Evolutionary conservation across 2,888 invertebrate genomes (phyloP), one percentile per base, ranked within the genome.

Genomic region (Caenorhabditis becei): DNA sequence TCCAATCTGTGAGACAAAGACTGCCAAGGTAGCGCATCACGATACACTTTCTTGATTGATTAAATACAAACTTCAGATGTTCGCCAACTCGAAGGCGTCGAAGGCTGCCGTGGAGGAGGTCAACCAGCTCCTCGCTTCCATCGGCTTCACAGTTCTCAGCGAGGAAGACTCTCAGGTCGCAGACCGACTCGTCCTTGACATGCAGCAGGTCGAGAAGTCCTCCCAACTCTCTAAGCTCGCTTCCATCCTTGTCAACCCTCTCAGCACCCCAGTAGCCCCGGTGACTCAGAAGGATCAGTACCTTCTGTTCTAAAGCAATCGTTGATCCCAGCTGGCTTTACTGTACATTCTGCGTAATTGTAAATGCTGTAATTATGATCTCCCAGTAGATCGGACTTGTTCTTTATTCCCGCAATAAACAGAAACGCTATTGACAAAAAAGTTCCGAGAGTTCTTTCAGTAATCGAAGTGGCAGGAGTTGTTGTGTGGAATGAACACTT

Each of bases 91-190:
- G 7, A 67, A 81, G 49, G 63, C 69, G 18, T 67, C 77, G 0
- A 62, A 77, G 28, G 72, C 62, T 28, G 71, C 81, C 10, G 41
- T 81, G 23, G 67, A 77, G 23, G 77, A 77, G 10, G 70, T 65
- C 23, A 66, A 67, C 23, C 35, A 63, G 16, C 72, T 81, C 5
- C 63, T 81, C 11, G 63, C 66, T 20, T 77, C 81, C 1, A 62
- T 81, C 66, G 81, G 81, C 4, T 69, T 81, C 63, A 77, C 81
- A 44, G 77, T 81, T 18, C 37, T 81, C 14, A 81, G 81, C 54
- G 77, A 77, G 61, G 77, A 77, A 20, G 81, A 81, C 28, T 81
- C 81, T 18, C 53, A 72, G n/a, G 77, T 81, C 14, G 81, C 81
- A 20, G 81, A 81, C 56, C 28, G 78, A n/a, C 67, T 71, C 18